Evolutionary conservation across 2,888 invertebrate species (phyloP).

Genomic region (Timandra comae): DNA sequence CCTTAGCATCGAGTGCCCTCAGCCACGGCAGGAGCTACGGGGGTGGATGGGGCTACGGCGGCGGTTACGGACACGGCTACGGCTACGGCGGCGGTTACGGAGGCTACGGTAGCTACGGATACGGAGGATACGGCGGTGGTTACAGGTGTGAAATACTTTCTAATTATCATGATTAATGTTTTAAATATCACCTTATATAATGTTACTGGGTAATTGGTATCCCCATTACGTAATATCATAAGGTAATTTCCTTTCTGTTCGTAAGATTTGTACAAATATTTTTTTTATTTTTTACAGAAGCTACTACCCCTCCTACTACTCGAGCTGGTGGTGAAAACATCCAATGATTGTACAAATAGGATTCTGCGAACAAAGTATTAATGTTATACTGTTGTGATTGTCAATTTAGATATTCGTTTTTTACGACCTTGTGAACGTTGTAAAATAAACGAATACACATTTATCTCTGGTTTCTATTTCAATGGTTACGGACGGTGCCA

Average conservation of each 20-base stretch:
- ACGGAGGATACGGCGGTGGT: slow-evolving; percentile 15
- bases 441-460: slow-evolving; percentile 14
- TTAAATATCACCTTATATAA: no score
- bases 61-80: slow-evolving; percentile 23
- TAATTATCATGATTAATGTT: no score
- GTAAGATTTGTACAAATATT: no score
- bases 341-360: background rate
- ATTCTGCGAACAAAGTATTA: background rate
- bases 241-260: no score
- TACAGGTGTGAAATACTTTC: no score
- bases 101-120: slow-evolving; percentile 21
- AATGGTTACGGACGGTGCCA: no score
- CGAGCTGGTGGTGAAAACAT: slow-evolving; percentile 26
- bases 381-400: slow-evolving; percentile 4
- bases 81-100: slow-evolving; percentile 30
- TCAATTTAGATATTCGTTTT: slow-evolving; percentile 6
- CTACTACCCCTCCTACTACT: slow-evolving; percentile 21
- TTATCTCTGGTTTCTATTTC: no score
- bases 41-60: slow-evolving; percentile 21
- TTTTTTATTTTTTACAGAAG: background rate
- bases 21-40: slow-evolving; percentile 33
- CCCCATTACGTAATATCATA: no score
- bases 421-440: slow-evolving; percentile 6
- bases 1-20: slow-evolving; percentile 41
- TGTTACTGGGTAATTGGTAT: no score